These are phyloP conservation scores for Pelobates fuscus DNA, from an alignment of 2,113 vertebrate genomes.

Conservation along the genomic window DNA sequence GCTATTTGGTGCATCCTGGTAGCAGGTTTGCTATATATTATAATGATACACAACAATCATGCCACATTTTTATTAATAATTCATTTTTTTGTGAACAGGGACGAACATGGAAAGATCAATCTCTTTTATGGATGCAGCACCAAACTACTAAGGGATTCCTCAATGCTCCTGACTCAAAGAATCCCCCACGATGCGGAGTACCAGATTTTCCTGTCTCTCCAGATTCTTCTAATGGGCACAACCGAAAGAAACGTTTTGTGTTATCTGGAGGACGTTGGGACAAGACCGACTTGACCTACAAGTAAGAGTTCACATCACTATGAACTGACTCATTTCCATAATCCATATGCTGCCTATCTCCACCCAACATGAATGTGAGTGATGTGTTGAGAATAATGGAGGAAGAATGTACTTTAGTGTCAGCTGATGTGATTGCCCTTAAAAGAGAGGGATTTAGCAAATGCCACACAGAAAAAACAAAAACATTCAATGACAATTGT, in stretches of 20 bases:
- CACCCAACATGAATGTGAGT: too few species aligned
- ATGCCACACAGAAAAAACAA: too few species aligned
- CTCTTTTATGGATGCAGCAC: slow-evolving; percentile 36
- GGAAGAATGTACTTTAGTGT: background rate
- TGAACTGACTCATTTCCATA: background rate
- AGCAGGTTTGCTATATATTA: too few species aligned
- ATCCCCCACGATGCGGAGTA: slow-evolving; percentile 81
- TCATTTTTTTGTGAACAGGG: background rate
- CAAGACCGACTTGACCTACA: slow-evolving; percentile 87
- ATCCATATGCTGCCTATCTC: too few species aligned
- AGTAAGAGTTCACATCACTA: slow-evolving; percentile 65
- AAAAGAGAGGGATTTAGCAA: too few species aligned
- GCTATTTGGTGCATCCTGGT: too few species aligned
- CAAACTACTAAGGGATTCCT: slow-evolving; percentile 53
- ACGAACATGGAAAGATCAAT: slow-evolving; percentile 22
- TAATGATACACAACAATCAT: too few species aligned
- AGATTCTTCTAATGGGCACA: slow-evolving; percentile 53
- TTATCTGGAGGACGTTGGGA: slow-evolving; percentile 83
- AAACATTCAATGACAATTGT: too few species aligned
- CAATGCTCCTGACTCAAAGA: slow-evolving; percentile 28
- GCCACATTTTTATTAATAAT: too few species aligned
- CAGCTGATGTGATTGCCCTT: too few species aligned
- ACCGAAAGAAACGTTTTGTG: slow-evolving; percentile 82
- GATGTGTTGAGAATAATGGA: background rate
- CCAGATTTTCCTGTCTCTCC: slow-evolving; percentile 69